Conservation (phyloP, 2,113 vertebrate genomes). For the Ivindomyrus marchei region DNA sequence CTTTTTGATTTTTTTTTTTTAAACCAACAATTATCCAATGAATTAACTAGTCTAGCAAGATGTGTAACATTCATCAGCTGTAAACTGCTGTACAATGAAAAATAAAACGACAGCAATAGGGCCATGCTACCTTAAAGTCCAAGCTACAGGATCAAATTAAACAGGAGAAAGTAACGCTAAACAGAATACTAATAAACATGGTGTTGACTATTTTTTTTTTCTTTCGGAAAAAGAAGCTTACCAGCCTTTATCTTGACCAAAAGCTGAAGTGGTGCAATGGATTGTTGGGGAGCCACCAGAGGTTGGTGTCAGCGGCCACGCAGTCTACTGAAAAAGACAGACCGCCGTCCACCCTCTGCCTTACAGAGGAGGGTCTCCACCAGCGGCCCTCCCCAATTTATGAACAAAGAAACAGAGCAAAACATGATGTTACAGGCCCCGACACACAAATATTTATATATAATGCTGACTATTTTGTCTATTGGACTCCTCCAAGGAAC, state of each 20-base stretch:
- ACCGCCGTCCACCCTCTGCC: neutral
- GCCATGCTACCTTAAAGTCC: conserved; percentile 95
- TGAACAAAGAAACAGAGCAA: neutral
- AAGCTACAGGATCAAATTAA: conserved; percentile 76
- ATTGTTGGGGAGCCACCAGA: neutral
- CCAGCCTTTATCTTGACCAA: conserved; percentile 61
- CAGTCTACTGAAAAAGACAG: neutral
- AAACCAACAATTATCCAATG: conserved; percentile 75
- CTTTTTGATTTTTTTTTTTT: conserved; percentile 30
- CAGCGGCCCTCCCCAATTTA: neutral
- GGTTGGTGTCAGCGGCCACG: neutral
- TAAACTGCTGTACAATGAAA: conserved; percentile 71
- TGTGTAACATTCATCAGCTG: conserved; percentile 78
- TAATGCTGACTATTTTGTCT: neutral
- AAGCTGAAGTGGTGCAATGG: conserved; percentile 4
- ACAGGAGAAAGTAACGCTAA: conserved; percentile 25
- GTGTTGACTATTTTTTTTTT: conserved; percentile 27
- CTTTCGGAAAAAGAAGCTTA: conserved; percentile 42
- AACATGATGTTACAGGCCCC: neutral
- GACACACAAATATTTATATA: neutral
- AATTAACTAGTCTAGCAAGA: conserved; percentile 79
- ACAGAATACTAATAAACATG: conserved; percentile 40
- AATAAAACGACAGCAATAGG: conserved; percentile 66
- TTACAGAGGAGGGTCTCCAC: neutral
- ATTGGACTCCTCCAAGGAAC: neutral